Conservation (phyloP, 2,113 vertebrate species). For the Okapia johnstoni region DNA sequence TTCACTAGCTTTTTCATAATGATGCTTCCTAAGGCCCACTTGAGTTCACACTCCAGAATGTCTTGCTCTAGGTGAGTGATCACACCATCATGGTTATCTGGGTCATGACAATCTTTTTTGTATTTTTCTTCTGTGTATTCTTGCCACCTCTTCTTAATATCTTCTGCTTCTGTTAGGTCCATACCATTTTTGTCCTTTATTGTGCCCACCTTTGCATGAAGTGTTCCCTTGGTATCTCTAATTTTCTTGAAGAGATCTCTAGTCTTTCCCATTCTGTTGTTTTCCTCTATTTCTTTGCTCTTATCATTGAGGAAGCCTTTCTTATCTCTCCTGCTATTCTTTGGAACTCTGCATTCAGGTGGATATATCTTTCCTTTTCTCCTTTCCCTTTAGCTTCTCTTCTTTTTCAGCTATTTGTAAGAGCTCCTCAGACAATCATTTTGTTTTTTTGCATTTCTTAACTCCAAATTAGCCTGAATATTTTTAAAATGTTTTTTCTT, state of each 20-base stretch:
- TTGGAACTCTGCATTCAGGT: not conserved
- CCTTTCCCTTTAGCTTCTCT: not conserved
- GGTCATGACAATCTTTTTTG: not conserved
- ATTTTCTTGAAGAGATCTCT: not conserved
- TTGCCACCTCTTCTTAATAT: not conserved
- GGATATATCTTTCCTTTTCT: not conserved
- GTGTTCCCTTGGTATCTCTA: not conserved
- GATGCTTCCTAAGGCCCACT: not conserved
- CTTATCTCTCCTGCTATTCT: not conserved
- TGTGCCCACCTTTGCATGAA: not conserved
- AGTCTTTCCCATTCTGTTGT: not conserved
- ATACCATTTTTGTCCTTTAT: not conserved
- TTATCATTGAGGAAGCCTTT: not conserved
- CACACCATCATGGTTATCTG: not conserved
- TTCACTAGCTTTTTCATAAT: not conserved
- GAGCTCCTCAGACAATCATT: not conserved
- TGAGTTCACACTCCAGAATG: not conserved
- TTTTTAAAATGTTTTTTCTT: not conserved
- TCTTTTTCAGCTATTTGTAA: not conserved
- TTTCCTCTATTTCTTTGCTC: not conserved
- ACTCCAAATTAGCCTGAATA: not conserved
- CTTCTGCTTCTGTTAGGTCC: not conserved
- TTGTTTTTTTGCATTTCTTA: not conserved
- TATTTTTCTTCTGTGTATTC: not conserved
- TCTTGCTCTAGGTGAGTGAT: not conserved